Conservation (phyloP, 2,797 vertebrate genomes). For the Acipenser ruthenus region DNA sequence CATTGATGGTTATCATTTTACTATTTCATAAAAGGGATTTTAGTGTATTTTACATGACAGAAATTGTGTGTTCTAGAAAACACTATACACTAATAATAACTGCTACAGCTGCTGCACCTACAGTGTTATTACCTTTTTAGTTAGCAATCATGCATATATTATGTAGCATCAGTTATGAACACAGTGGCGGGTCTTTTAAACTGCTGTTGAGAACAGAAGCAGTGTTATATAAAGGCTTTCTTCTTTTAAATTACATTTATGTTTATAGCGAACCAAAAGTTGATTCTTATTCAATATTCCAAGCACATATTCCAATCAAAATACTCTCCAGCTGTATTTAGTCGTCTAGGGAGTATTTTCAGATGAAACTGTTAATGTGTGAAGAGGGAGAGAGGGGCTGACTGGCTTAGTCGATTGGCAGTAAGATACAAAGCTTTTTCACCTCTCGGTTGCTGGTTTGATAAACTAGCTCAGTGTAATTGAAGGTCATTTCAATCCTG, state of each 20-base stretch:
- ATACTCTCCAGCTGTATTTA: slow-evolving; percentile 1
- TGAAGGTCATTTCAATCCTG: slow-evolving; percentile 9
- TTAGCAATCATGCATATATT: not conserved
- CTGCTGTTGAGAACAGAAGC: not conserved
- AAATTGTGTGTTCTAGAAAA: too few species aligned
- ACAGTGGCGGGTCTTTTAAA: not conserved
- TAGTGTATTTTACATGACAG: too few species aligned
- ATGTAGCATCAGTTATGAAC: not conserved
- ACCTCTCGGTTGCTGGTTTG: not conserved
- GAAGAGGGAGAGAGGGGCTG: not conserved
- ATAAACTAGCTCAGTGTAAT: slow-evolving; percentile 10
- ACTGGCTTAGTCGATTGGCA: not conserved
- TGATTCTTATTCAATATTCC: not conserved
- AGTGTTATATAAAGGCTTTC: not conserved
- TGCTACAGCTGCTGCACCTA: too few species aligned
- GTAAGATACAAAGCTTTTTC: not conserved
- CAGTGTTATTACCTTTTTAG: not conserved
- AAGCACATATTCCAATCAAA: not conserved
- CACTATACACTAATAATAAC: too few species aligned
- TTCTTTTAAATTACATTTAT: not conserved
- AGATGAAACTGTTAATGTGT: not conserved
- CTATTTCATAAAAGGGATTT: too few species aligned
- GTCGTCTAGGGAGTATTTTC: not conserved
- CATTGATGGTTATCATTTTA: too few species aligned
- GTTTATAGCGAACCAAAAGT: not conserved